Evolutionary conservation across 2,797 vertebrate genomes (phyloP).

Genomic region (Arremon brunneinucha): DNA sequence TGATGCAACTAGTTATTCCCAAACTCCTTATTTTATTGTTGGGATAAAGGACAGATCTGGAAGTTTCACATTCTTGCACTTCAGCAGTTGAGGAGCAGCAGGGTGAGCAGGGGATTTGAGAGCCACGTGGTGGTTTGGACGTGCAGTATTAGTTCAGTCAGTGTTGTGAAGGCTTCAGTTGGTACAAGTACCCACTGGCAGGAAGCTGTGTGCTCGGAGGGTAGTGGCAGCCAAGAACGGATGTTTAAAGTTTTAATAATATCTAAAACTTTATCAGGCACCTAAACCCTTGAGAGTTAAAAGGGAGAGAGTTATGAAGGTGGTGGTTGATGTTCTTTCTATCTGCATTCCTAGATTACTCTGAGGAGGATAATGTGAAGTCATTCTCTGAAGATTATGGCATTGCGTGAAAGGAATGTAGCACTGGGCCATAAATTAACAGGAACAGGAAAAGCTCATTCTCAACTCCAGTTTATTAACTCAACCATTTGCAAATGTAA

Average conservation of each 20-base stretch:
- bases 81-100: neutral
- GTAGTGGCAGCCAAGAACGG: neutral
- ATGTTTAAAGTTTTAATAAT: neutral
- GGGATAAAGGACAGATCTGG: neutral
- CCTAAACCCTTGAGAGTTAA: neutral
- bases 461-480: neutral
- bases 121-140: fast-evolving
- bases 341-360: constrained; percentile 44
- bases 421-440: neutral
- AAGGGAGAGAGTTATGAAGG: neutral
- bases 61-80: neutral
- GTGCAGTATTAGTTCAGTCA: fast-evolving
- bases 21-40: neutral
- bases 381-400: constrained; percentile 10
- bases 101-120: neutral
- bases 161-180: neutral
- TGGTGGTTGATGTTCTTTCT: neutral
- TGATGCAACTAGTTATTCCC: neutral
- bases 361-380: neutral
- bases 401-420: constrained; percentile 19
- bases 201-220: neutral
- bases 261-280: neutral
- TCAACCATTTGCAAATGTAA: neutral
- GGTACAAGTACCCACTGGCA: neutral
- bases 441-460: neutral